A percentile compares a stretch with the other conserved stretches of the same genome.
These are phyloP conservation scores for Tetanocera ferruginea DNA, from an alignment of 2,888 invertebrate species.

Conservation along the genomic window DNA sequence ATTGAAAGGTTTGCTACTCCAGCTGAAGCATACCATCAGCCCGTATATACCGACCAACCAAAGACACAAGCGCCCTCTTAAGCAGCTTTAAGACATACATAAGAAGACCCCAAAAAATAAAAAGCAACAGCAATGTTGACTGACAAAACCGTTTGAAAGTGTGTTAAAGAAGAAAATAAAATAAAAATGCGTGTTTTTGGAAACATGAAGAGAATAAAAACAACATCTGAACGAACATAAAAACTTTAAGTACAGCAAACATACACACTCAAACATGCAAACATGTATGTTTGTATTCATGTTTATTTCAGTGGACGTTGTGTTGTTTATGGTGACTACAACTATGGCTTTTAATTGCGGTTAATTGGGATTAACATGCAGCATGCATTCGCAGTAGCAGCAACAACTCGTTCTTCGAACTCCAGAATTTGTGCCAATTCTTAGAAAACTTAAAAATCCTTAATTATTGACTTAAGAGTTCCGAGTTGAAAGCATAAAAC, in stretches of 20 bases:
- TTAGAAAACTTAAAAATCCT: not conserved
- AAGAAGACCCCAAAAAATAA: not conserved
- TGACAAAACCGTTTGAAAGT: not conserved
- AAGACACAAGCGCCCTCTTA: not conserved
- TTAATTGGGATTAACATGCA: conserved; percentile 67
- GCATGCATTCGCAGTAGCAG: not conserved
- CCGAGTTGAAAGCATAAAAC: too few relatives aligned
- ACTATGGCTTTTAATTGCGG: conserved; percentile 61
- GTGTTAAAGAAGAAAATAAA: not conserved
- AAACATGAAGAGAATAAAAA: conserved; percentile 1
- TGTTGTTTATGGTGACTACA: not conserved
- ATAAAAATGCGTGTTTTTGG: conserved; percentile 1
- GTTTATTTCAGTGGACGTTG: not conserved
- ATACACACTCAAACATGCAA: not conserved
- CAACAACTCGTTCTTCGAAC: conserved; percentile 11
- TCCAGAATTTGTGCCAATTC: conserved; percentile 18
- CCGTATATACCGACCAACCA: not conserved
- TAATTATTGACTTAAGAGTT: not conserved
- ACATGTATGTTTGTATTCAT: not conserved
- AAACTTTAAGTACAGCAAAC: conserved; percentile 4
- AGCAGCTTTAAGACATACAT: not conserved
- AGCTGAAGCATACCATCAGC: conserved; percentile 2
- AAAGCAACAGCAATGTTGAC: not conserved
- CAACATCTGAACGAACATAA: not conserved
- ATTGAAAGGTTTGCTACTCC: conserved; percentile 38